Evolutionary conservation across 2,888 invertebrate genomes (phyloP), one percentile per base, ranked within the genome.

Genomic region (Eulithis testata): DNA sequence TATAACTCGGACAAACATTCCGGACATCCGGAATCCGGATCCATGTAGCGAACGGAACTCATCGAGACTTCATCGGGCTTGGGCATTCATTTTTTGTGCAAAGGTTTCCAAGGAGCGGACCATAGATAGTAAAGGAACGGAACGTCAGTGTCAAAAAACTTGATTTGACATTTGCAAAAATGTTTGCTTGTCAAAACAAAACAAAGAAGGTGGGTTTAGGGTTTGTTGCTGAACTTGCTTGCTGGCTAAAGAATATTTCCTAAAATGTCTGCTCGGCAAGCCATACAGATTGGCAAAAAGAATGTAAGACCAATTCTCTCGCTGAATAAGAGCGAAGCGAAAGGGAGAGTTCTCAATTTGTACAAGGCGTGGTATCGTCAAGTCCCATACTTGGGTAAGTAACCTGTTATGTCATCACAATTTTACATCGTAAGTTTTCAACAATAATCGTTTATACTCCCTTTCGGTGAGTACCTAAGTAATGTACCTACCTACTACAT

Each of bases 321-420:
- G 0, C 78, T 96, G 60, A 96, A 96, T 84, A 92, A 90, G 51
- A 93, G 89, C 4, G 98, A 99, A 86, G 98, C 98, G 1, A 95
- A 95, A 76, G 94, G 94, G 81, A 95, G 98, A 85, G 98, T 97
- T 1, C 83, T 98, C 8, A 97, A 95, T 86, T 94, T 99, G 63
- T 99, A 99, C 88, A 98, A 97, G 92, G 96, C 98, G 63, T 99
- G 99, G 98, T 97, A 97, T 89, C 96, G 98, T 73, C 97, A 98
- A 89, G 94, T 98, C 68, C 98, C 98, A 7, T 96, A 96, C 85
- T 94, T 98, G 80, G 95, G 98, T 98, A 93, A 93, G 95, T 94
- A 77, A 64, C 74, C 76, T 88, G 84, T 92, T 91, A 92, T 92
- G 91, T 91, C 91, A 92, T 91, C 63, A 60, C 55, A 60, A 11